Evolutionary conservation across 2,113 vertebrate species (phyloP).

Genomic region (Ciconia boyciana): DNA sequence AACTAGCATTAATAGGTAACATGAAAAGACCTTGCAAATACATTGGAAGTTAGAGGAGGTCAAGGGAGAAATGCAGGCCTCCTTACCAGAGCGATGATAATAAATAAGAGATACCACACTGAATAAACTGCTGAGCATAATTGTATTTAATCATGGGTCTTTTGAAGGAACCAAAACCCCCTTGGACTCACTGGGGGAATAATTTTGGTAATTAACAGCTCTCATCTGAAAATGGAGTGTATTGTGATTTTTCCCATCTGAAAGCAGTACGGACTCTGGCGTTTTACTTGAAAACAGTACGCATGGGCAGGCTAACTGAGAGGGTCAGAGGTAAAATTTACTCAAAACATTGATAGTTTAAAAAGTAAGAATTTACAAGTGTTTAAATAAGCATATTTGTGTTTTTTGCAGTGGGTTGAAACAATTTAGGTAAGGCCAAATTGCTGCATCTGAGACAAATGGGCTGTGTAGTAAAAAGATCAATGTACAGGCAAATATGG

Average conservation of each 20-base stretch:
- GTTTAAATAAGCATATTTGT: neutral
- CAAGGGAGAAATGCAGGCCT: accelerated
- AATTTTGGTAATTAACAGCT: neutral
- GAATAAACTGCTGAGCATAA: neutral
- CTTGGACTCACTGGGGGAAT: neutral
- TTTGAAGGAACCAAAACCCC: neutral
- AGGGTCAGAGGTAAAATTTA: neutral
- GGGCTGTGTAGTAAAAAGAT: neutral
- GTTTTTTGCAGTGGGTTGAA: neutral
- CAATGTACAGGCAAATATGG: neutral
- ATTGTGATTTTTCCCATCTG: neutral
- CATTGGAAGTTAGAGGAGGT: neutral
- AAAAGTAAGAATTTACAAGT: neutral
- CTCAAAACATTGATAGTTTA: neutral
- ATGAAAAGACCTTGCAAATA: neutral
- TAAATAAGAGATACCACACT: neutral
- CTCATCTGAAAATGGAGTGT: neutral
- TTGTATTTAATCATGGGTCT: neutral
- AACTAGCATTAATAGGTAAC: neutral
- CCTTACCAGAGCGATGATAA: neutral
- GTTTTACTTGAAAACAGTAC: neutral
- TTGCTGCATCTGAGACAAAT: neutral
- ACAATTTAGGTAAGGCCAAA: neutral
- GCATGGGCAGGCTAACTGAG: neutral
- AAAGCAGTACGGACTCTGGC: neutral